Evolutionary conservation across 2,797 vertebrate genomes (phyloP).

Genomic region (Novumbra hubbsi): DNA sequence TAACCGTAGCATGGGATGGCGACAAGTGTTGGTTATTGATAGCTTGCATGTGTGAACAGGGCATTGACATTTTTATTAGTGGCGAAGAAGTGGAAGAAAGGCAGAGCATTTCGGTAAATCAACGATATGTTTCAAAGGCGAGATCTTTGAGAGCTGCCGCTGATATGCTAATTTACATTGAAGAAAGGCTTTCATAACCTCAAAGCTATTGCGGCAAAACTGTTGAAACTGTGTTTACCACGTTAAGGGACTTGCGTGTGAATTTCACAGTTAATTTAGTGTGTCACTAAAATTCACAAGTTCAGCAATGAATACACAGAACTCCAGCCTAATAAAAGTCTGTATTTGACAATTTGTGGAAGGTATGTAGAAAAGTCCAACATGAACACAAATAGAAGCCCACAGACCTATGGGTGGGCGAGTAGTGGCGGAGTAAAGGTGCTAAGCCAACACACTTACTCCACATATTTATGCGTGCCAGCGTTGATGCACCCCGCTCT

Average conservation of each 20-base stretch:
- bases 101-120: conserved; percentile 70
- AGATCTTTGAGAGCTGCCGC: conserved; percentile 49
- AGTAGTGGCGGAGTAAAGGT: conserved; percentile 23
- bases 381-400: conserved; percentile 36
- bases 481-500: conserved; percentile 26
- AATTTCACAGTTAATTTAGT: conserved; percentile 78
- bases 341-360: conserved; percentile 43
- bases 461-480: conserved; percentile 38
- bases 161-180: conserved; percentile 71
- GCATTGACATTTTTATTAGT: conserved; percentile 67
- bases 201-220: conserved; percentile 71
- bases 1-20: conserved; percentile 34
- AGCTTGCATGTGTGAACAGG: conserved; percentile 55
- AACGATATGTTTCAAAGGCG: conserved; percentile 62
- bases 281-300: conserved; percentile 72
- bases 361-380: conserved; percentile 41
- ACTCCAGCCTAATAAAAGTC: conserved; percentile 49
- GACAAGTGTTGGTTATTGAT: conserved; percentile 58
- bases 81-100: conserved; percentile 64
- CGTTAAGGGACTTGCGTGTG: conserved; percentile 66
- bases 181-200: conserved; percentile 75
- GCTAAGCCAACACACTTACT: conserved; percentile 42
- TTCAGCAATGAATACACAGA: conserved; percentile 50
- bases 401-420: conserved; percentile 28
- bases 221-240: conserved; percentile 73